Base-by-base conservation (phyloP, 1,140 invertebrate species). In the Drosophila asahinai region DNA sequence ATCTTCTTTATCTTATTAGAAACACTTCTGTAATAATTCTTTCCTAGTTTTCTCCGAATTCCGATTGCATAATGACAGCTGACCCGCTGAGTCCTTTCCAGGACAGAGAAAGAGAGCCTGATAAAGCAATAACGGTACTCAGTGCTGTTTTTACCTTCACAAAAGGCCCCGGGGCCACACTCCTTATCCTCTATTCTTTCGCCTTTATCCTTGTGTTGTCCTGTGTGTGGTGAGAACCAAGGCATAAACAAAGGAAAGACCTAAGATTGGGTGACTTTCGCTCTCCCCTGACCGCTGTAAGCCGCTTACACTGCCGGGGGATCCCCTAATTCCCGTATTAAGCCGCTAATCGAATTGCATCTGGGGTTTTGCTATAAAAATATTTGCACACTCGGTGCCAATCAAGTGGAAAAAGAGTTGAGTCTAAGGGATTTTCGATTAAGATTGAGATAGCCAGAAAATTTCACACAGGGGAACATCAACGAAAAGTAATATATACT, bases 351-450 rank as follows among this genome's bases (percentile, higher is more conserved):
- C 40, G 51, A 71, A 60, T 61, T 33, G 25, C 19, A 73, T 73
- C 36, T 30, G 42, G 49, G 42, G 27, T 25, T 55, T 2, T 25
- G 3, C 12, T 61, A 61, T 73, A 51, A 61, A 67, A 59, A 83
- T 62, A 63, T 68, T 64, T 49, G 49, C 55, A 40, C 52, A 60
- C 22, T 43, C n/a, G 0, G 52, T 40, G 36, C 19, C 48, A 84
- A 65, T 80, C 80, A 83, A 75, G 68, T 75, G 81, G 47, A 79
- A 83, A 57, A 67, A 38, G 33, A 43, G 59, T 70, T 48, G 9
- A 36, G 22, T 12, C 15, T 9, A 59, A 30, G 42, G 19, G 25
- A 3, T 38, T 45, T 22, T 17, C 1, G 12, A 17, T 40, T 17
- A 0, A 48, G 40, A 70, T 40, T n/a, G 3, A 49, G n/a, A 70